These are phyloP conservation scores for Brachionus paranguensis DNA, from an alignment of 1,140 invertebrate species.

Conservation along the genomic window DNA sequence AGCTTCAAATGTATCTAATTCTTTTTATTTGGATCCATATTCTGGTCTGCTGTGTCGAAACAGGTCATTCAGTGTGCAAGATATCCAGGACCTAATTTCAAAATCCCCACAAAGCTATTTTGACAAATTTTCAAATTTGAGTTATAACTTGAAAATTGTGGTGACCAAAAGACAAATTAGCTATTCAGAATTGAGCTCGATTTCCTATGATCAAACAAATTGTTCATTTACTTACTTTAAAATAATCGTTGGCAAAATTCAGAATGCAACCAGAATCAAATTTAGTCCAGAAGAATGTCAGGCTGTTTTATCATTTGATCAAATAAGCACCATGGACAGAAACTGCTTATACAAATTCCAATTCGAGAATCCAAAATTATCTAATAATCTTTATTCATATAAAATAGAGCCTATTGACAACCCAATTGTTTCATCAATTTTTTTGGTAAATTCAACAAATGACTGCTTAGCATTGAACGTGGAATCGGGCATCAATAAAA, in stretches of 20 bases:
- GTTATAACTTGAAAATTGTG: neutral
- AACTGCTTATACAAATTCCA: neutral
- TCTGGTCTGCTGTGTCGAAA: conserved; percentile 3
- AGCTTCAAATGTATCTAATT: neutral
- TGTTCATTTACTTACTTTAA: conserved; percentile 30
- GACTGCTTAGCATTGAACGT: neutral
- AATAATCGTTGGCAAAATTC: neutral
- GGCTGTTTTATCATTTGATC: neutral
- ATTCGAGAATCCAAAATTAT: neutral
- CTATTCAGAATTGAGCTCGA: neutral
- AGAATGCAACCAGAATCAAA: neutral
- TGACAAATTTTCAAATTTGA: neutral
- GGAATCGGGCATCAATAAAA: neutral
- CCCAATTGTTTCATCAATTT: neutral
- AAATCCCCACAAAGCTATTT: neutral
- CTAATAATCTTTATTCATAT: neutral
- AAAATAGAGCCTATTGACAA: neutral
- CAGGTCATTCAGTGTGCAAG: neutral
- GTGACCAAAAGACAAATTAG: neutral
- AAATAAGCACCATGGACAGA: neutral
- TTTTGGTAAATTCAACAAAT: neutral
- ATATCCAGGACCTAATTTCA: neutral
- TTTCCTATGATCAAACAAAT: neutral
- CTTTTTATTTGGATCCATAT: neutral
- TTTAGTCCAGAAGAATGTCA: neutral